phyloP scores from a whole-genome alignment of 1,140 invertebrate genomes.

The Oncopodura yosiiana region DNA sequence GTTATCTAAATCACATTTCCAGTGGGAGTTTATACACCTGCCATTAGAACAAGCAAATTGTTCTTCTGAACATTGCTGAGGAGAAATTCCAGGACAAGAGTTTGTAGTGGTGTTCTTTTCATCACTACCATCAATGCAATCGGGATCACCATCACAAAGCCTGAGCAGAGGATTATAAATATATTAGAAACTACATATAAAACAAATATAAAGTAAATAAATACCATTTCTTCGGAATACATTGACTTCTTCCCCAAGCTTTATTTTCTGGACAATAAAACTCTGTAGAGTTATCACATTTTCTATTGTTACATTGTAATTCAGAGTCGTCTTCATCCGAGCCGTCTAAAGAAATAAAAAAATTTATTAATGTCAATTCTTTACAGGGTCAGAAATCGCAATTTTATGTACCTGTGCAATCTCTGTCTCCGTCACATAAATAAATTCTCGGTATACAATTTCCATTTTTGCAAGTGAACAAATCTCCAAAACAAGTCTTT shows the following conservation, averaged over 20 bases:
- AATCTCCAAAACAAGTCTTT: conserved; percentile 86
- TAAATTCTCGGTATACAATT: conserved; percentile 93
- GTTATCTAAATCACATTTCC: conserved; percentile 35
- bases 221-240: conserved; percentile 88
- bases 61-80: conserved; percentile 67
- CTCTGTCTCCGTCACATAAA: conserved; percentile 76
- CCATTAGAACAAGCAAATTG: conserved; percentile 87
- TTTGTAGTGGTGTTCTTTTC: conserved; percentile 75
- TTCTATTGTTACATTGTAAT: conserved; percentile 73
- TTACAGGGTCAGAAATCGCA: conserved; percentile 4
- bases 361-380: conserved; percentile 6
- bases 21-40: conserved; percentile 66
- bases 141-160: conserved; percentile 12
- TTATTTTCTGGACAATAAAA: conserved; percentile 84
- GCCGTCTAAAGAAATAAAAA: conserved; percentile 50
- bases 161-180: neutral
- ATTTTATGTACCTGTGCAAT: neutral
- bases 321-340: conserved; percentile 74
- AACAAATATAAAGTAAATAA: conserved; percentile 89
- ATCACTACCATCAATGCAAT: conserved; percentile 75
- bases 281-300: conserved; percentile 83
- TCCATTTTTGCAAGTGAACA: conserved; percentile 93
- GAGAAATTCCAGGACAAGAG: conserved; percentile 57
- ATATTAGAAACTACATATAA: conserved; percentile 48
- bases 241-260: conserved; percentile 79